phyloP scores from a whole-genome alignment of 2,797 vertebrate species.

The Poeciliopsis gracilis region DNA sequence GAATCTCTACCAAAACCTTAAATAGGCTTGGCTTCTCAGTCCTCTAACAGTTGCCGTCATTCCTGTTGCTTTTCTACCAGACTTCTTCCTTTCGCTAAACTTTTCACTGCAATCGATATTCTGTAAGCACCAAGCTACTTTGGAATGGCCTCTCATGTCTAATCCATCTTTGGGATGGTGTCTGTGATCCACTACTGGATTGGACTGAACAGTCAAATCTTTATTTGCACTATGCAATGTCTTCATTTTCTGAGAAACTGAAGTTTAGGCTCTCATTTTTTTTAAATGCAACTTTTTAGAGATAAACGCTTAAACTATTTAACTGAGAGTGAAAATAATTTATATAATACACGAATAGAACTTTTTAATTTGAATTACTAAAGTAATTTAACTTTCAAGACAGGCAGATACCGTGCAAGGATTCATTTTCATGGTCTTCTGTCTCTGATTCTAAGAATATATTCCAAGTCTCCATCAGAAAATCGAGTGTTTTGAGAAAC shows the following conservation, averaged over 20 bases:
- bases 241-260: neutral
- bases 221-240: neutral
- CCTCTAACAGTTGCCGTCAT: too few relatives aligned
- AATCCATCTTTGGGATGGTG: neutral
- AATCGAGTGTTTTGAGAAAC: neutral
- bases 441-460: neutral
- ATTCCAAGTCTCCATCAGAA: neutral
- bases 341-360: neutral
- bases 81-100: too few relatives aligned
- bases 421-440: neutral
- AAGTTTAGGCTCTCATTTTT: too few relatives aligned
- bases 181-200: neutral
- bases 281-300: neutral
- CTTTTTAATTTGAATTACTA: neutral
- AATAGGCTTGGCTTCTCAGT: too few relatives aligned
- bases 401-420: too few relatives aligned
- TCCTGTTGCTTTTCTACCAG: too few relatives aligned
- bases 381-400: neutral
- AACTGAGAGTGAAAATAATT: neutral
- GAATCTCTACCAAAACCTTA: too few relatives aligned
- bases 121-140: neutral
- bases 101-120: too few relatives aligned
- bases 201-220: neutral
- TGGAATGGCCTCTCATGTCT: neutral
- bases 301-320: neutral